Conservation (phyloP, 2,888 invertebrate genomes). For the Agriopis aurantiaria region DNA sequence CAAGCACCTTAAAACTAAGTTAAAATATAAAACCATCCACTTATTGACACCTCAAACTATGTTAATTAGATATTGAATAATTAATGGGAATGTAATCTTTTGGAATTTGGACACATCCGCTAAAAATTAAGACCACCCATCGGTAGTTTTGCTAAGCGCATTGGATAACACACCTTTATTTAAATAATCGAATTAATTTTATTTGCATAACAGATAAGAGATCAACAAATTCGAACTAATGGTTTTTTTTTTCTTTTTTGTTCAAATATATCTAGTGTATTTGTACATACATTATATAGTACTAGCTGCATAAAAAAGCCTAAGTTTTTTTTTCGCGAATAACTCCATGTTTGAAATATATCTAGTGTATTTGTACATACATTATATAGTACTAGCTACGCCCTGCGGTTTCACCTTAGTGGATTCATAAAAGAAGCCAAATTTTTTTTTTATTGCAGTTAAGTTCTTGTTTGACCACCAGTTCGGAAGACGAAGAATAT, state of each 20-base stretch:
- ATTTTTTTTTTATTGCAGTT: too few species aligned
- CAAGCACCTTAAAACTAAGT: conserved; percentile 10
- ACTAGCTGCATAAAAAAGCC: too few species aligned
- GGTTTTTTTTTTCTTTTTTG: background rate
- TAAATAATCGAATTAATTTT: conserved; percentile 24
- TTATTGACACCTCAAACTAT: conserved; percentile 17
- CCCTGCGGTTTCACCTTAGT: too few species aligned
- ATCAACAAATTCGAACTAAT: background rate
- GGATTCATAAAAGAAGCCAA: too few species aligned
- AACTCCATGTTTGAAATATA: too few species aligned
- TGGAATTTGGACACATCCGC: conserved; percentile 26
- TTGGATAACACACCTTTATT: conserved; percentile 25
- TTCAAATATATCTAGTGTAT: background rate
- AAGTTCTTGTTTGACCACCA: too few species aligned
- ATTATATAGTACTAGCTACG: too few species aligned
- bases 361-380: background rate
- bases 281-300: background rate
- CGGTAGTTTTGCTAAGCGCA: background rate
- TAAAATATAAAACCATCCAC: conserved; percentile 12
- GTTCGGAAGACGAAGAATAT: too few species aligned
- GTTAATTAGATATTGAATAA: conserved; percentile 25
- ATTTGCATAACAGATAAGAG: conserved; percentile 3
- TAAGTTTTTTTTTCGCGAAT: too few species aligned
- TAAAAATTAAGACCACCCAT: conserved; percentile 25
- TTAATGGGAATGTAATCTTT: conserved; percentile 17